Evolutionary conservation across 2,888 invertebrate genomes (phyloP), one percentile per base, ranked within the genome.

Genomic region (Folsomia candida): DNA sequence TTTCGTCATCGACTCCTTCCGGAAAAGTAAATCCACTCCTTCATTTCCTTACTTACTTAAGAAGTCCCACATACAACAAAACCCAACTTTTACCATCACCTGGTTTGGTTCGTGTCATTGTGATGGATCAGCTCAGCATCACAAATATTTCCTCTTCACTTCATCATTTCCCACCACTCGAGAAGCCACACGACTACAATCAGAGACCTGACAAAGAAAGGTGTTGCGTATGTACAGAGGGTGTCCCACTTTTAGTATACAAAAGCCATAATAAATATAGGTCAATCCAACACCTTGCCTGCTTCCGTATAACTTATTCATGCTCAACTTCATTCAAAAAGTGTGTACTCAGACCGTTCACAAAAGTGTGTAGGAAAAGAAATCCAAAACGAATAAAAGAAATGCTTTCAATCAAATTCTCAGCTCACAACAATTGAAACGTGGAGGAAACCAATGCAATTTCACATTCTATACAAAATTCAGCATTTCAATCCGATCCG

Each of bases 401-500:
- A 4, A 37, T 37, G 6, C 4, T 4, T 37, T 37, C 37, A 37
- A 37, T 14, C 14, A 4, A 37, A 37, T 37, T 37, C 37, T 14
- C 37, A 37, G 14, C 14, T 37, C 37, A 22, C 54, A 54, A 22
- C 54, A 54, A 54, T 54, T 14, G 54, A 54, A n/a, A 14, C 6
- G 54, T 20, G 54, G 4, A 6, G 11, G 14, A 37, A 54, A 54
- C 11, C 4, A 20, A 54, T 54, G 54, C 20, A 54, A 54, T 54
- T 54, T 54, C 54, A 54, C 54, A 54, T 54, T 54, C 54, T 20
- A 54, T 54, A 54, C 54, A 54, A 54, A 20, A 54, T 54, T 54
- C 54, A 54, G 54, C 54, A 54, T 54, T 54, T 54, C 54, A 54
- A 54, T 54, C 54, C 11, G 11, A 20, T 6, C 37, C 14, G 37